These are phyloP conservation scores for Hoplodrina ambigua DNA, from an alignment of 2,888 invertebrate species.

Conservation along the genomic window DNA sequence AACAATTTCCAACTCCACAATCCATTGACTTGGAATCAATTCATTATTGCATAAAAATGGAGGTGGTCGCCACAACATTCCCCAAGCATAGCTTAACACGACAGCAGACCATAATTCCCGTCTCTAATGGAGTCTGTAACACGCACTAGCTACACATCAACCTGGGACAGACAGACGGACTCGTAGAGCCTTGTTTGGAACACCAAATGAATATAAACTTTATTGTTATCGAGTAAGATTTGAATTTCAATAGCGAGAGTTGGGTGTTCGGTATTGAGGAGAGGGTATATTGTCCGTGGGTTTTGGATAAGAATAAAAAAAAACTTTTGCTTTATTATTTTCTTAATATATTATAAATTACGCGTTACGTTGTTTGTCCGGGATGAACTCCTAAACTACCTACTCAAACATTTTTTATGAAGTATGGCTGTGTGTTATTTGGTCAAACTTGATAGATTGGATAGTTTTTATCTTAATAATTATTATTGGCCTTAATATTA, in stretches of 20 bases:
- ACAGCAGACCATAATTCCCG: conserved; percentile 82
- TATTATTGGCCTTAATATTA: too few relatives aligned
- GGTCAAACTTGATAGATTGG: too few relatives aligned
- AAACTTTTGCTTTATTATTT: too few relatives aligned
- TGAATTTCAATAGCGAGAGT: conserved; percentile 42
- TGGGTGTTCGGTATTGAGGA: conserved; percentile 61
- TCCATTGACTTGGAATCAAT: conserved; percentile 57
- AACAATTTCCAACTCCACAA: conserved; percentile 32
- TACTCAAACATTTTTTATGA: too few relatives aligned
- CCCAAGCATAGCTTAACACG: conserved; percentile 74
- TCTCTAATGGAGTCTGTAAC: conserved; percentile 85
- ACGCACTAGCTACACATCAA: conserved; percentile 86
- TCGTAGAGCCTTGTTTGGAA: conserved; percentile 53
- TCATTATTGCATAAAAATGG: conserved; percentile 74
- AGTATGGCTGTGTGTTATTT: too few relatives aligned
- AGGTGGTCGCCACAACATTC: conserved; percentile 78
- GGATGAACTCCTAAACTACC: too few relatives aligned
- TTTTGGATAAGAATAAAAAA: conserved; percentile 5
- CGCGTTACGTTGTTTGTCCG: too few relatives aligned
- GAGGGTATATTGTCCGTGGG: conserved; percentile 52
- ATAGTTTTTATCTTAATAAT: too few relatives aligned
- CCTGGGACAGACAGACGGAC: conserved; percentile 77
- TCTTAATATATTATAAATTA: too few relatives aligned
- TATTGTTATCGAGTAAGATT: conserved; percentile 60
- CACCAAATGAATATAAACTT: conserved; percentile 66